These are phyloP conservation scores for Sarcophaga subvicina DNA, from an alignment of 2,888 invertebrate genomes.

Conservation along the genomic window DNA sequence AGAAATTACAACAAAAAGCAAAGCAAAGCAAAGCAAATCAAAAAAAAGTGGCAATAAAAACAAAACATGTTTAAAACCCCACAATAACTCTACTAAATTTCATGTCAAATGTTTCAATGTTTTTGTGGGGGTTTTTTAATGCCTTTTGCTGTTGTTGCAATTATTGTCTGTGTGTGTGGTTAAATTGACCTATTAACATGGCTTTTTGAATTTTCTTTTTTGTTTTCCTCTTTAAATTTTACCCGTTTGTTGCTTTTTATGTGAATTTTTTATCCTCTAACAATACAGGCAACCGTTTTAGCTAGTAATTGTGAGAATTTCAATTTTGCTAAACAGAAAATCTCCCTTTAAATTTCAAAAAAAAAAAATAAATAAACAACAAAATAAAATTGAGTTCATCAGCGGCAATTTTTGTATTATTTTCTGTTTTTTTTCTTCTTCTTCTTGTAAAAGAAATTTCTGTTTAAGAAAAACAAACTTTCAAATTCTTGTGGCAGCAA, in stretches of 20 bases:
- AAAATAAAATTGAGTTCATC: conserved; percentile 1
- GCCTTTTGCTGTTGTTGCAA: background rate
- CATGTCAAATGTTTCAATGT: conserved; percentile 29
- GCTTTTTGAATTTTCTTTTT: conserved; percentile 42
- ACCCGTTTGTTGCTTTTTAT: background rate
- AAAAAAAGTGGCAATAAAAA: background rate
- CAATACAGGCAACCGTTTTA: background rate
- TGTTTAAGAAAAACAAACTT: conserved; percentile 29
- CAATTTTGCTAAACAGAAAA: conserved; percentile 5
- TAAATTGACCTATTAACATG: conserved; percentile 71
- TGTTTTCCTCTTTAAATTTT: background rate
- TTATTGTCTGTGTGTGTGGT: conserved; percentile 44
- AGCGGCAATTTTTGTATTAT: conserved; percentile 33
- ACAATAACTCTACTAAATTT: conserved; percentile 31
- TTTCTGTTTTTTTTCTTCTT: conserved; percentile 6
- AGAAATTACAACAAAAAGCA: too few species aligned
- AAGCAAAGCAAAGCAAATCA: background rate
- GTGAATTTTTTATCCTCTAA: conserved; percentile 56
- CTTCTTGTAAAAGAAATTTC: conserved; percentile 40
- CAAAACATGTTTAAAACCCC: background rate
- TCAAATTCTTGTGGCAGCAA: conserved; percentile 25
- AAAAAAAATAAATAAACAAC: background rate
- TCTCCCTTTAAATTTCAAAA: conserved; percentile 34
- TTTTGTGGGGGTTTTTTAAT: conserved; percentile 41
- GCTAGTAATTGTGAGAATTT: conserved; percentile 59